phyloP scores from a whole-genome alignment of 1,140 invertebrate species.

The Lysiphlebus fabarum region DNA sequence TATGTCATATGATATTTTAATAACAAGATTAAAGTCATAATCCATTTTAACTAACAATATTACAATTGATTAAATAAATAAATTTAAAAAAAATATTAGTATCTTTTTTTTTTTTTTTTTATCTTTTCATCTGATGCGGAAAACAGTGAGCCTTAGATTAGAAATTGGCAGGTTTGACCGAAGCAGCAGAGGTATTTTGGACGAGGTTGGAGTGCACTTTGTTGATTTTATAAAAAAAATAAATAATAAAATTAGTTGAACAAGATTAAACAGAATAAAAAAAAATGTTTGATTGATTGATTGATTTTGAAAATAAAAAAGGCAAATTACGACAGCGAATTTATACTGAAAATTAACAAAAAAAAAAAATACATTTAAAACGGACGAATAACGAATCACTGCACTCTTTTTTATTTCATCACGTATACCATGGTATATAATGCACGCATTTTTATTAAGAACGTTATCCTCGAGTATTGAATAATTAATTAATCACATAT shows the following conservation, averaged over 20 bases:
- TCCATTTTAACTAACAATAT: background rate
- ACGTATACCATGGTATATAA: conserved; percentile 3
- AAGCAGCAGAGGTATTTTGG: conserved; percentile 58
- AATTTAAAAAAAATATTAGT: conserved; percentile 10
- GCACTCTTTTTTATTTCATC: conserved; percentile 13
- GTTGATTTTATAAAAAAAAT: conserved; percentile 17
- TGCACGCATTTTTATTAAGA: conserved; percentile 3
- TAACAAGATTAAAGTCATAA: no score
- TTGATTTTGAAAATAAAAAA: conserved; percentile 1
- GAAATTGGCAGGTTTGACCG: conserved; percentile 52
- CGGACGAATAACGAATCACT: conserved; percentile 13
- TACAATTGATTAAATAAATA: background rate
- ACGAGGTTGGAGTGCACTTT: conserved; percentile 41
- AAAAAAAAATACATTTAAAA: conserved; percentile 5
- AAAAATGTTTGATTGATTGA: conserved; percentile 1
- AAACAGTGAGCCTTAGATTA: conserved; percentile 41
- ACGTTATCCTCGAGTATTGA: background rate
- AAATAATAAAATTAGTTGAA: conserved; percentile 4
- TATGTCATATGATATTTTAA: no score
- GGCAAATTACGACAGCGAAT: background rate
- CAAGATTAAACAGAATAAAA: conserved; percentile 13
- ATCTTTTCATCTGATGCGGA: conserved; percentile 43
- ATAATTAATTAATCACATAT: conserved; percentile 6
- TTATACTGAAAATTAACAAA: background rate
- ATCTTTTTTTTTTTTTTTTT: conserved; percentile 30